These are phyloP conservation scores for Trididemnum nubilum DNA, from an alignment of 23 tunicate genomes.

Conservation along the genomic window DNA sequence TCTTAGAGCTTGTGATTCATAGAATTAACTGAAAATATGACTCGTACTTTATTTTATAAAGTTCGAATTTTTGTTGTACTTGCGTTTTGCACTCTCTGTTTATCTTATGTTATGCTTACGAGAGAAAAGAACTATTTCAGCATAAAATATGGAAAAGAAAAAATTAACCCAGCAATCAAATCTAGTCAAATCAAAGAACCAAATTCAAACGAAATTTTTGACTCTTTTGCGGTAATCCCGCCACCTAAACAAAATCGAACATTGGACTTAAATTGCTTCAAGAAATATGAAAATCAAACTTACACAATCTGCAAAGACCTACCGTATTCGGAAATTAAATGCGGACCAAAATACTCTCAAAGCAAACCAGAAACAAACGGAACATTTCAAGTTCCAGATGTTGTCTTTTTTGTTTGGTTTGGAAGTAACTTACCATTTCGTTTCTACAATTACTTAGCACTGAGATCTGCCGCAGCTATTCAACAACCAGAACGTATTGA, in stretches of 20 bases:
- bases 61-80: background rate
- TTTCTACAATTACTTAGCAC: slow-evolving; percentile 30
- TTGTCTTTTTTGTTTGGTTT: slow-evolving; percentile 32
- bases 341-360: slow-evolving; percentile 7
- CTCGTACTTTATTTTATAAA: background rate
- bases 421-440: slow-evolving; percentile 5
- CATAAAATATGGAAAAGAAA: background rate
- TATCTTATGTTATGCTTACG: background rate
- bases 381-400: slow-evolving; percentile 27
- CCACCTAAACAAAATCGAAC: background rate
- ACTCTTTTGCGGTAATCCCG: too few relatives aligned
- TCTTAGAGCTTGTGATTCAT: too few relatives aligned
- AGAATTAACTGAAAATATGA: too few relatives aligned
- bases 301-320: slow-evolving; percentile 15
- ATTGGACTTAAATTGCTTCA: background rate
- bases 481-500: slow-evolving; percentile 34
- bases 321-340: slow-evolving; percentile 26
- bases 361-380: background rate
- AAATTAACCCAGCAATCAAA: background rate
- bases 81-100: background rate
- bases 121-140: background rate
- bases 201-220: too few relatives aligned
- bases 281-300: background rate
- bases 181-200: background rate
- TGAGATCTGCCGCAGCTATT: slow-evolving; percentile 34